phyloP scores from a whole-genome alignment of 2,888 invertebrate genomes.

The Watsonalla cultraria region DNA sequence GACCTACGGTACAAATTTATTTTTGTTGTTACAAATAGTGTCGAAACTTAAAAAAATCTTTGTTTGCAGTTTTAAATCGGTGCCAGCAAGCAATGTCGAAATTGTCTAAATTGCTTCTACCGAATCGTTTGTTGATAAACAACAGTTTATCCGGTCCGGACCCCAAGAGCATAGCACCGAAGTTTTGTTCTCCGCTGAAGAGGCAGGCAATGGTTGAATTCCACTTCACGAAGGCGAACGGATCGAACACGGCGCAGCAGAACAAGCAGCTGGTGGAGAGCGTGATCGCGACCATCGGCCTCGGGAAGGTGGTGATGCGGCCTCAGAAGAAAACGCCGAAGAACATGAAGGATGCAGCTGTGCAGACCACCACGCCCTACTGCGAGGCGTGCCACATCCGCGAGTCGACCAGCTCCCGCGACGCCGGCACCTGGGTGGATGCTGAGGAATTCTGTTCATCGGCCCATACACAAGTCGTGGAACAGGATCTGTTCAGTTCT shows the following conservation, averaged over 20 bases:
- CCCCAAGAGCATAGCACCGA: constrained; percentile 40
- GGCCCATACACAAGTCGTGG: constrained; percentile 66
- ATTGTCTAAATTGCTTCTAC: constrained; percentile 48
- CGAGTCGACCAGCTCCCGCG: constrained; percentile 38
- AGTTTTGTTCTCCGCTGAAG: constrained; percentile 66
- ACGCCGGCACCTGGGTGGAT: constrained; percentile 42
- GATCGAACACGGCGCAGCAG: constrained; percentile 35
- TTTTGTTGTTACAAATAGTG: too few relatives aligned
- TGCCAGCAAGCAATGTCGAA: constrained; percentile 54
- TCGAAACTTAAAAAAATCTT: not conserved
- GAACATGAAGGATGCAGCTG: constrained; percentile 55
- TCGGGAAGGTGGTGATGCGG: constrained; percentile 48
- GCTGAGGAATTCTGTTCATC: constrained; percentile 45
- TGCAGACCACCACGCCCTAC: constrained; percentile 56
- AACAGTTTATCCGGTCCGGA: constrained; percentile 37
- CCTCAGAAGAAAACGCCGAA: constrained; percentile 46
- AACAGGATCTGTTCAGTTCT: constrained; percentile 61
- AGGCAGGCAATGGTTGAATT: constrained; percentile 54
- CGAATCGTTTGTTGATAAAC: constrained; percentile 54
- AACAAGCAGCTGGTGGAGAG: constrained; percentile 63
- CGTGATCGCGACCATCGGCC: constrained; percentile 50
- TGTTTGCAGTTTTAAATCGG: constrained; percentile 64
- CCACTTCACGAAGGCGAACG: constrained; percentile 49
- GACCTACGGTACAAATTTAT: too few relatives aligned
- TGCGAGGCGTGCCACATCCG: constrained; percentile 67